phyloP scores from a whole-genome alignment of 1,140 invertebrate genomes.

The Lutraria rhynchaena region DNA sequence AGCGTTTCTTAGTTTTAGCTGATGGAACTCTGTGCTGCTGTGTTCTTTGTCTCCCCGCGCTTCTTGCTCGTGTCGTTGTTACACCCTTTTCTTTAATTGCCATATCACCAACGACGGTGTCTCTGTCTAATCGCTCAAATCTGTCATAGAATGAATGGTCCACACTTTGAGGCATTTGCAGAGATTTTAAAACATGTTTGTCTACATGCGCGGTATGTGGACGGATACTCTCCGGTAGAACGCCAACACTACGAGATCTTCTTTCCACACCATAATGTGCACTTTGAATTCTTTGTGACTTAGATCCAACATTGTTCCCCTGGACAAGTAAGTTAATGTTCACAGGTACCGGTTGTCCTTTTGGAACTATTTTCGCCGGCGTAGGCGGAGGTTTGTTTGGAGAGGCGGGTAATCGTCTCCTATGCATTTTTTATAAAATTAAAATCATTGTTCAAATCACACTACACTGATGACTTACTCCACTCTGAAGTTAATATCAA shows the following conservation, averaged over 20 bases:
- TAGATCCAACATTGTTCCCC: neutral
- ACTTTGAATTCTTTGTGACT: neutral
- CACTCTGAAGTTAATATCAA: too few species aligned
- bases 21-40: neutral
- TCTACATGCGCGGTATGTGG: conserved; percentile 21
- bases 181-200: conserved; percentile 41
- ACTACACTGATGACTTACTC: too few species aligned
- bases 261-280: neutral
- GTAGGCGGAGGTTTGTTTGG: conserved; percentile 48
- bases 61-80: neutral
- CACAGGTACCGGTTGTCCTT: conserved; percentile 38
- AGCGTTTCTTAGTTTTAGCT: conserved; percentile 22
- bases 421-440: too few species aligned
- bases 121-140: conserved; percentile 51
- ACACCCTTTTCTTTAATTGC: conserved; percentile 44
- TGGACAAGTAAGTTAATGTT: conserved; percentile 26
- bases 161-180: conserved; percentile 21
- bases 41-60: conserved; percentile 6
- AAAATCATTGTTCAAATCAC: too few species aligned
- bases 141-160: conserved; percentile 49
- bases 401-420: conserved; percentile 8
- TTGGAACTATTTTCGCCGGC: conserved; percentile 32
- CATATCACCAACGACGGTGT: conserved; percentile 31
- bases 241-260: neutral
- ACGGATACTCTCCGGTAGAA: neutral